Base-by-base conservation (phyloP, 2,113 vertebrate genomes). In the Cichladusa arquata region DNA sequence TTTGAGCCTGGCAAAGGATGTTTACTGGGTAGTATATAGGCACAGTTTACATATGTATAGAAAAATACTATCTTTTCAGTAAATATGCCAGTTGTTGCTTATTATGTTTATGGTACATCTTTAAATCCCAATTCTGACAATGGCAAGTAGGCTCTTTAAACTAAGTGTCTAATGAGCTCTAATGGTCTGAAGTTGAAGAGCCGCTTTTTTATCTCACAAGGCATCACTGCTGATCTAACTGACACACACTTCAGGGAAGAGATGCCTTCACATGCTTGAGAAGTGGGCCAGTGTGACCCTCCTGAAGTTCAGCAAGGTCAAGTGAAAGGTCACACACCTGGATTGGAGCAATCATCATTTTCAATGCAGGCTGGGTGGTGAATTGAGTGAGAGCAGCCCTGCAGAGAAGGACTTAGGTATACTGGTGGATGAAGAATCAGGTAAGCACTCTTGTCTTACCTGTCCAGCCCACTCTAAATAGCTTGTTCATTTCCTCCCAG, bases 301-400 rank as follows among this genome's bases (percentile, higher is more conserved):
- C 14, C 34, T 34, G 56, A 69, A 73, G 18, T 69, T 77, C 44
- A 69, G 14, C 29, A 47, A 47, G 29, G 26, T 6, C 19, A 44
- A 33, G 8, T 45, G 19, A 17, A 60, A 69, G 26, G 8, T 87
- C 26, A 38, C 2, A 2, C 6, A 33, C 12, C 15, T 73, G 26
- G 6, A 11, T 29, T 0, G 0, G 29, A 22, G 26, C 28, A 65
- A 22, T 84, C 13, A 9, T 22, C 7, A 8, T 7, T 60, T 69
- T 72, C 33, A 65, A 3, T 47, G 38, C 14, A 62, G 28, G 14
- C 16, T 79, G 36, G 18, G 19, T 56, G 10, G 22, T 62, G 36
- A 71, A 61, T 9, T 25, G 19, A 25, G 69, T 45, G 62, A 48
- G 22, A 86, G 15, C 38, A 86, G 38, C 33, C 33, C 22, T 67